Base-by-base conservation (phyloP, 1,140 invertebrate genomes). In the Cryptotermes secundus region DNA sequence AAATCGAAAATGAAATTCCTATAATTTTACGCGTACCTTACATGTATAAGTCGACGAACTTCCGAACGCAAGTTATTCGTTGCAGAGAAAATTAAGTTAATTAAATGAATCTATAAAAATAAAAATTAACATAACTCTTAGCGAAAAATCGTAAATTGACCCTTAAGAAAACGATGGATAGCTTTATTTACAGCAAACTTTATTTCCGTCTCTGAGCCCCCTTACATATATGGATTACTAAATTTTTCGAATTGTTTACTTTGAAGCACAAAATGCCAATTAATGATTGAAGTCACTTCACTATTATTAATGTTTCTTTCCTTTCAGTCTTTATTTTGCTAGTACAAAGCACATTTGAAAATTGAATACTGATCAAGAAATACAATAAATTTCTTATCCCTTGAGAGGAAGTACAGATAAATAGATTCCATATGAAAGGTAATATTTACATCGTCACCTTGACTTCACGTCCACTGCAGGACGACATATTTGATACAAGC, bases 261-360 rank as follows among this genome's bases (percentile, higher is more conserved):
- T n/a, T n/a, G n/a, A n/a, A n/a, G n/a, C n/a, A n/a, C n/a, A n/a
- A n/a, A n/a, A 12, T 38, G 38, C 38, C 4, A 38, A 38, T 4
- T 38, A 38, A 38, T 6, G 38, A 38, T 72, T 72, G 26, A 26
- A 72, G 16, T 31, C 4, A 31, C n/a, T 72, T 72, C 31, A 72
- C 1, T n/a, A 31, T 72, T 31, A 72, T 26, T 72, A 31, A 72
- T 3, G 9, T 72, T 72, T n/a, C 26, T 31, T 10, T 31, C 26
- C 59, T 31, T 72, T 72, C 59, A 72, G 59, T 72, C 59, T 72
- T 72, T 72, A 72, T n/a, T 72, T 72, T 72, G 26, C 59, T 72
- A 72, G 59, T 72, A 72, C 59, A 72, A 72, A 72, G 59, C 59
- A 31, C 59, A 72, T 31, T 72, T 9, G 59, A 72, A 72, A 72